Conservation (phyloP, 2,888 invertebrate species). For the Mythimna vitellina region DNA sequence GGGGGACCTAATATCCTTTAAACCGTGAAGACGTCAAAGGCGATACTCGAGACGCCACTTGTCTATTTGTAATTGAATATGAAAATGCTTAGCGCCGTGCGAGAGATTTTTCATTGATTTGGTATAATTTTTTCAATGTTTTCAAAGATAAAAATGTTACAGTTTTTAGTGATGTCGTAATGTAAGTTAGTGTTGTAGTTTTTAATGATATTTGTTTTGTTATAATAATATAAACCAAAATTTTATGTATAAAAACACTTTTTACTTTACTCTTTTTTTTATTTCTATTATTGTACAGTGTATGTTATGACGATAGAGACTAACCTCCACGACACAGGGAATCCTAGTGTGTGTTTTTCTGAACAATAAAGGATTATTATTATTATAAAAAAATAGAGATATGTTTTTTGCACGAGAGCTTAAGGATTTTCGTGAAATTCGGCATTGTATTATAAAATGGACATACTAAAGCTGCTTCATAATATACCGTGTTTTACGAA, state of each 20-base stretch:
- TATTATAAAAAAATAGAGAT: rapidly evolving
- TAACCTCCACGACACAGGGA: no score
- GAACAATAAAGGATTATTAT: no score
- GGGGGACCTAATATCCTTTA: constrained; percentile 83
- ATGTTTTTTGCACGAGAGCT: background rate
- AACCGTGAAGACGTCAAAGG: constrained; percentile 87
- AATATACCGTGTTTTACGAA: constrained; percentile 3
- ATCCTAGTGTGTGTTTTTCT: no score
- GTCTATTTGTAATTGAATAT: constrained; percentile 90
- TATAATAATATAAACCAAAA: background rate
- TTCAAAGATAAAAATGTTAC: background rate
- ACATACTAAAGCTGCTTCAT: background rate
- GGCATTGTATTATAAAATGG: background rate
- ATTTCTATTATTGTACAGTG: no score
- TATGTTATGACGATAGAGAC: no score
- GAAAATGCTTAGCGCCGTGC: constrained; percentile 86
- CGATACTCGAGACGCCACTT: constrained; percentile 86
- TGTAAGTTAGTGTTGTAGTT: background rate
- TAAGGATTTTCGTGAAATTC: background rate
- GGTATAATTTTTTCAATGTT: constrained; percentile 51
- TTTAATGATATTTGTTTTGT: background rate
- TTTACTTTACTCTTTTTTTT: no score
- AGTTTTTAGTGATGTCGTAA: background rate
- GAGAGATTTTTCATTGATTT: constrained; percentile 70
- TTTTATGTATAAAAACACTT: no score